A percentile compares a stretch with the other conserved stretches of the same genome.
These are phyloP conservation scores for Diplodus puntazzo DNA, from an alignment of 2,797 vertebrate genomes.

Conservation along the genomic window DNA sequence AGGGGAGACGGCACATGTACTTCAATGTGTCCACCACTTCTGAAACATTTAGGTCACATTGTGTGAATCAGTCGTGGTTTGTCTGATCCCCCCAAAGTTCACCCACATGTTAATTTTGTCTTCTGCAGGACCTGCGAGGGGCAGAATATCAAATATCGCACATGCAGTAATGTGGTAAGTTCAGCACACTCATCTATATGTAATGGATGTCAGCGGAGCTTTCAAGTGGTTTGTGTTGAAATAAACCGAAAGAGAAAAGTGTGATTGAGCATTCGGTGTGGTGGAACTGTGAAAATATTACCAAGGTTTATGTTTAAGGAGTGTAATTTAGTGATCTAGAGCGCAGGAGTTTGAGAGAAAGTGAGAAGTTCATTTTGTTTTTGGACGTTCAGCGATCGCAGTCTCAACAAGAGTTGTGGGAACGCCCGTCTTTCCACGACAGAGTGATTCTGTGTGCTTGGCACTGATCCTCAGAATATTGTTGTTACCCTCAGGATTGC, in stretches of 20 bases:
- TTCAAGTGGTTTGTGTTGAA: constrained; percentile 49
- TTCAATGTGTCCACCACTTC: no score
- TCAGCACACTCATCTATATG: constrained; percentile 59
- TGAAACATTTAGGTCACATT: not conserved
- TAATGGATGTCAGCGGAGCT: constrained; percentile 45
- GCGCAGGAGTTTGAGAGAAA: constrained; percentile 40
- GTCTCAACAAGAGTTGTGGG: not conserved
- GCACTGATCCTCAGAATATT: not conserved
- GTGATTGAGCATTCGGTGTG: constrained; percentile 33
- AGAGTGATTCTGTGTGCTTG: not conserved
- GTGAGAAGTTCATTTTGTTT: constrained; percentile 24
- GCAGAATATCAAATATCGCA: constrained; percentile 97
- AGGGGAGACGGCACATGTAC: no score
- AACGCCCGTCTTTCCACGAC: not conserved
- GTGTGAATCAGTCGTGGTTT: constrained; percentile 58
- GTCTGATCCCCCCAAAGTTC: constrained; percentile 58
- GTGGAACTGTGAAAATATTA: constrained; percentile 43
- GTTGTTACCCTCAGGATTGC: constrained; percentile 87
- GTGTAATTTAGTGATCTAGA: constrained; percentile 17
- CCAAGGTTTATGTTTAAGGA: constrained; percentile 14
- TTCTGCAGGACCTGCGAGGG: constrained; percentile 93
- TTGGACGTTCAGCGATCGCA: constrained; percentile 3
- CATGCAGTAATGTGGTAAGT: constrained; percentile 98
- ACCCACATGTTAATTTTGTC: constrained; percentile 45
- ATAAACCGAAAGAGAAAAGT: constrained; percentile 25